Evolutionary conservation across 2,888 invertebrate species (phyloP), one percentile per base, ranked within the genome.

Genomic region (Drosophila setosimentum): DNA sequence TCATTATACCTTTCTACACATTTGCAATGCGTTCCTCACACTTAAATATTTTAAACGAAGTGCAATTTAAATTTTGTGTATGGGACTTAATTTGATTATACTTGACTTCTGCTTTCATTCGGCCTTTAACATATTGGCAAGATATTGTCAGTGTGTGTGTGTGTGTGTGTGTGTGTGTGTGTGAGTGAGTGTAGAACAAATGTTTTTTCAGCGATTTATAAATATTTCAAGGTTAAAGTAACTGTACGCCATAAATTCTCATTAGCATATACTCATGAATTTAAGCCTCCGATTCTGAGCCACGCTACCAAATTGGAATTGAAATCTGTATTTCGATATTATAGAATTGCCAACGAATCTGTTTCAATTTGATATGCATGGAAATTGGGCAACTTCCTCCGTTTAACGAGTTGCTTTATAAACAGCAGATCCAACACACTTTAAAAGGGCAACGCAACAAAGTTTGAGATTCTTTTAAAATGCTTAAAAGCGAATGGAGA

Each of bases 301-400:
- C 66, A 59, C 27, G 27, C 18, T 13, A 27, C 66, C 55, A 62
- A 62, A 71, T 66, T 30, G 40, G 55, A n/a, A 24, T 16, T n/a
- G n/a, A 45, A 61, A 35, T 48, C 51, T 21, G 33, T 16, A 37
- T 42, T 48, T 54, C 37, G 30, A 49, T 58, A 37, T 35, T 18
- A 45, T 51, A 11, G 30, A 62, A 57, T 48, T 57, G 40, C 45
- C 51, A 51, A 32, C 24, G 57, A 60, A 68, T 49, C 40, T 7
- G 51, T 29, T 5, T n/a, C 8, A 54, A 68, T 62, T 27, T 29
- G 21, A 40, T 53, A 49, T 54, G 21, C 21, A 68, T 58, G 32
- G 29, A 50, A 72, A 68, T 67, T 42, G 48, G 50, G 8, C 61
- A 45, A 33, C 29, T 59, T 77, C 35, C 54, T 48, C 11, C 21